These are phyloP conservation scores for Avahi laniger DNA, from an alignment of 2,797 vertebrate genomes.

Conservation along the genomic window DNA sequence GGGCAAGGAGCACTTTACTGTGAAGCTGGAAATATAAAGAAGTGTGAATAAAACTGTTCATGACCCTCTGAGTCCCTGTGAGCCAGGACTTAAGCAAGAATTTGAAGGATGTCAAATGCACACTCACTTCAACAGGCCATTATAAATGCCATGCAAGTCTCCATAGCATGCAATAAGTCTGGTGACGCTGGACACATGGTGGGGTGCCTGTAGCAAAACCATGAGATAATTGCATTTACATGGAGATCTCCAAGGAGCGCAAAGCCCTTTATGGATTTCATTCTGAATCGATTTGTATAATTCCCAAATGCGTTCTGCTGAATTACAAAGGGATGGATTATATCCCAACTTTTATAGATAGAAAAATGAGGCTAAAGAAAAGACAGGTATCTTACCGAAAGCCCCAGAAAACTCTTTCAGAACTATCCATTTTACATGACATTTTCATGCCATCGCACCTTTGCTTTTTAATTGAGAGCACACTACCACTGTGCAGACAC, in stretches of 20 bases:
- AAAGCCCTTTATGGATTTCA: slow-evolving; percentile 43
- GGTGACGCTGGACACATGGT: slow-evolving; percentile 62
- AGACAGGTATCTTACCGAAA: neutral
- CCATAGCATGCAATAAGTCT: slow-evolving; percentile 28
- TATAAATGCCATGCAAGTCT: slow-evolving; percentile 53
- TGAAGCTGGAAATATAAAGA: slow-evolving; percentile 69
- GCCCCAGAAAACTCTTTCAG: neutral
- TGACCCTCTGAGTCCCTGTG: slow-evolving; percentile 50
- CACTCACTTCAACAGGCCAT: slow-evolving; percentile 59
- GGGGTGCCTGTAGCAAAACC: slow-evolving; percentile 36
- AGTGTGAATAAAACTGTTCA: slow-evolving; percentile 61
- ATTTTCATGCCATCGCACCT: neutral
- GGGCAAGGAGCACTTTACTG: slow-evolving; percentile 75
- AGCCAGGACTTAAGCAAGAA: slow-evolving; percentile 55
- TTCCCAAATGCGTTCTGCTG: slow-evolving; percentile 35
- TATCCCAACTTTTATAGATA: neutral
- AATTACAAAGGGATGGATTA: slow-evolving; percentile 44
- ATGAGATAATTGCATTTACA: slow-evolving; percentile 66
- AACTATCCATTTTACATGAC: neutral
- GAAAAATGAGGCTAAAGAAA: neutral
- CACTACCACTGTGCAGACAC: neutral
- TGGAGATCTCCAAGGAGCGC: slow-evolving; percentile 54
- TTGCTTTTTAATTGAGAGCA: neutral
- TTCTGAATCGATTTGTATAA: neutral
- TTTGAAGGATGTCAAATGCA: slow-evolving; percentile 67